Conservation (phyloP, 2,797 vertebrate genomes). For the Esox masquinongy region DNA sequence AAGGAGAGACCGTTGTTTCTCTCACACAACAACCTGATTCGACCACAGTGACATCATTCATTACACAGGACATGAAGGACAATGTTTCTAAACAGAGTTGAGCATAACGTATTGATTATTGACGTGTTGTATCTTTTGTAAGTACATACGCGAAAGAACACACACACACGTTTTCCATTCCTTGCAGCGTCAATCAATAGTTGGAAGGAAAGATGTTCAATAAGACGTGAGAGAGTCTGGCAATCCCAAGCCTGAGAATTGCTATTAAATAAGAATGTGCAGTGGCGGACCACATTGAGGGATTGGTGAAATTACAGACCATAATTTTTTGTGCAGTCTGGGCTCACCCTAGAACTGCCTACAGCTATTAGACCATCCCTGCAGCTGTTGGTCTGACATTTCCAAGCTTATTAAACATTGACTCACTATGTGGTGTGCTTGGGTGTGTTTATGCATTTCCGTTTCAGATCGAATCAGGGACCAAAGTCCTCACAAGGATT, state of each 20-base stretch:
- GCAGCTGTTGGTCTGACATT: background rate
- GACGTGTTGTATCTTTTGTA: background rate
- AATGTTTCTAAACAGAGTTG: background rate
- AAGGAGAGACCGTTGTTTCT: background rate
- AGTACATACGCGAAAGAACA: background rate
- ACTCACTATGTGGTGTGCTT: background rate
- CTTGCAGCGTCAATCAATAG: background rate
- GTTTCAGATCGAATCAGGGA: too few relatives aligned
- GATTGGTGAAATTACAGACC: background rate
- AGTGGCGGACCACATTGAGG: background rate
- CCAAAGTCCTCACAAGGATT: too few relatives aligned
- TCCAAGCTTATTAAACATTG: background rate
- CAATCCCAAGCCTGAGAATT: too few relatives aligned
- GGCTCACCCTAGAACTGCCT: too few relatives aligned
- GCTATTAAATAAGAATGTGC: background rate
- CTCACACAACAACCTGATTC: background rate
- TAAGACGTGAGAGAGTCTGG: background rate
- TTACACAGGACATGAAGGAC: background rate
- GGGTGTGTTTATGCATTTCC: background rate
- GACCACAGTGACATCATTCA: background rate
- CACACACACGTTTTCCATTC: background rate
- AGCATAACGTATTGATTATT: background rate
- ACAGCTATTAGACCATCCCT: too few relatives aligned
- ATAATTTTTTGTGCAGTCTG: too few relatives aligned
- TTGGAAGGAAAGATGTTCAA: background rate